These are phyloP conservation scores for Diarsia dahlii DNA, from an alignment of 2,888 invertebrate genomes.

Conservation along the genomic window DNA sequence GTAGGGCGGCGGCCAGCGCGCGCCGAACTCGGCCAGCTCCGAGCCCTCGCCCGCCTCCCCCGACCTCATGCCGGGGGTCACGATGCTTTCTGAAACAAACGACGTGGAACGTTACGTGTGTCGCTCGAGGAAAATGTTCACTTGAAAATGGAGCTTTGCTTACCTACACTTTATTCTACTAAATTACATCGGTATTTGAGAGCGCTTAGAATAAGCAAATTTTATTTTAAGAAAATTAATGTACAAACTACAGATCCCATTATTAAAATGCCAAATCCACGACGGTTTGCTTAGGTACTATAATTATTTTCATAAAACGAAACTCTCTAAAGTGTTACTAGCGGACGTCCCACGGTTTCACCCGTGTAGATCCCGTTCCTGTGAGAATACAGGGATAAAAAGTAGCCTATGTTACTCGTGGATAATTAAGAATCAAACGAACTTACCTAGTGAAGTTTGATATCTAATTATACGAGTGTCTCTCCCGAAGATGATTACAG, in stretches of 20 bases:
- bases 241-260: neutral
- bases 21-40: slow-evolving; percentile 89
- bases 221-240: neutral
- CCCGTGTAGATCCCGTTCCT: too few relatives aligned
- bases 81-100: slow-evolving; percentile 75
- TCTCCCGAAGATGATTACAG: too few relatives aligned
- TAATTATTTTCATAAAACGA: neutral
- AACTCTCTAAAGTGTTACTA: neutral
- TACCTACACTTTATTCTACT: neutral
- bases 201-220: neutral
- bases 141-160: neutral
- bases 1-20: slow-evolving; percentile 91
- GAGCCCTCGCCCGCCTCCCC: slow-evolving; percentile 91
- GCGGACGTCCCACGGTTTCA: too few relatives aligned
- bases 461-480: too few relatives aligned
- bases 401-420: too few relatives aligned
- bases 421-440: too few relatives aligned
- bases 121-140: neutral
- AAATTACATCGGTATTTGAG: neutral
- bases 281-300: neutral
- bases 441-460: too few relatives aligned
- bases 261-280: neutral
- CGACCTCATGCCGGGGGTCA: slow-evolving; percentile 91
- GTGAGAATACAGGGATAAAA: too few relatives aligned
- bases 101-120: neutral